Evolutionary conservation across 1,140 invertebrate species (phyloP), one percentile per base, ranked within the genome.

Genomic region (Drosophila navojoa): DNA sequence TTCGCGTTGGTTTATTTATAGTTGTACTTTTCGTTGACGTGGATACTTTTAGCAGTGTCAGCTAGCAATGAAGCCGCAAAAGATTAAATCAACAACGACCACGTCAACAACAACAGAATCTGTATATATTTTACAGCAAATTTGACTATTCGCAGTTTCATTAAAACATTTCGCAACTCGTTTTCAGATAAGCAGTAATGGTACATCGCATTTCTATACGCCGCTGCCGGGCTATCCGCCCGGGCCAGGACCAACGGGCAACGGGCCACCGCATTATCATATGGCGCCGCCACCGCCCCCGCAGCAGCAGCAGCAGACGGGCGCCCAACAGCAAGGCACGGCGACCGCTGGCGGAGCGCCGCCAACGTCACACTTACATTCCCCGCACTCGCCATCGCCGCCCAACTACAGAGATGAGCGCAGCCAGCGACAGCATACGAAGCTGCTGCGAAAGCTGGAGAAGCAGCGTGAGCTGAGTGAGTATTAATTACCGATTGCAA

Each of bases 371-470:
- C 53, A 80, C 54, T 93, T 93, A 75, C 93, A 93, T 86, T 93
- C 93, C 75, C 93, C 86, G 59, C 91, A 90, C 72, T 90, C 91
- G 42, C 93, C 94, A 4, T 91, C 91, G 40, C 93, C 94, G 13
- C 94, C 95, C 13, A 91, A 89, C 60, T 95, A 94, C 87, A 96
- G 96, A 91, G 96, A 97, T 90, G 96, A 97, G 90, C 93, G 96
- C 75, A 94, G 95, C 19, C 95, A 96, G 76, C 93, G 95, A 42
- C 95, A 96, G 91, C 95, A 95, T 81, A 94, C 94, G 54, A 97
- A 96, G 91, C 93, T 97, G 52, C 94, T 95, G 81, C 94, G 94
- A 79, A 96, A 96, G 92, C 92, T 96, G 58, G 95, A 96, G 68
- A 93, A 94, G 71, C 94, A 96, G 80, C 93, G 95, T 70, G 93